Evolutionary conservation across 2,113 vertebrate genomes (phyloP), one percentile per base, ranked within the genome.

Genomic region (Puma concolor): DNA sequence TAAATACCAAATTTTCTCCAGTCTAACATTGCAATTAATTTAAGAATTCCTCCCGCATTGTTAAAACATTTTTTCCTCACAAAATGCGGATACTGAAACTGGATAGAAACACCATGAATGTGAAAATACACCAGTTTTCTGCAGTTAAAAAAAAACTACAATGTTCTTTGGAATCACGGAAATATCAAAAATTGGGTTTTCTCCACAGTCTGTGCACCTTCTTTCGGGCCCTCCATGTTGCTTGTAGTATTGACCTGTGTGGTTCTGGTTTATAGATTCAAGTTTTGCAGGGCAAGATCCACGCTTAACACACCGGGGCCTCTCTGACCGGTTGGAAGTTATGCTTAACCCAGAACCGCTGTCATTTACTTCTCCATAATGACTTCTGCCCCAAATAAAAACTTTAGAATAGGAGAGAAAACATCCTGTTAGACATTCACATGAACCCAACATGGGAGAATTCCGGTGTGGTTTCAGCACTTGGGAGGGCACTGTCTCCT

Each of bases 111-210:
- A 97, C 97, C 94, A 98, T 92, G 97, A 98, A 98, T 98, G 98
- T 98, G 98, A 99, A 99, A 99, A 99, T 98, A 99, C 97, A 98
- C 92, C 94, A 2, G 98, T 98, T 98, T 98, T 98, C 97, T 97
- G 98, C 96, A 97, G 0, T 98, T 98, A 98, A 98, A 99, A 98
- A 98, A 98, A 99, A 98, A 98, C 98, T 98, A 90, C 94, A 97
- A 99, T 99, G 96, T 98, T 99, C 99, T 99, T 99, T 99, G 99
- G 99, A 99, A 98, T 99, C 98, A 98, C 97, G 77, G 93, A 98
- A 98, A 98, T 98, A 98, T 98, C 96, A 98, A 98, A 99, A 98
- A 92, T 72, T 67, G 83, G 98, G 98, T 98, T 97, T 99, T 98
- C 80, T 98, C 98, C 98, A 94, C 84, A 98, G 98, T 98, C 98